Conservation (phyloP, 2,113 vertebrate species). For the Paracanthobrama guichenoti region DNA sequence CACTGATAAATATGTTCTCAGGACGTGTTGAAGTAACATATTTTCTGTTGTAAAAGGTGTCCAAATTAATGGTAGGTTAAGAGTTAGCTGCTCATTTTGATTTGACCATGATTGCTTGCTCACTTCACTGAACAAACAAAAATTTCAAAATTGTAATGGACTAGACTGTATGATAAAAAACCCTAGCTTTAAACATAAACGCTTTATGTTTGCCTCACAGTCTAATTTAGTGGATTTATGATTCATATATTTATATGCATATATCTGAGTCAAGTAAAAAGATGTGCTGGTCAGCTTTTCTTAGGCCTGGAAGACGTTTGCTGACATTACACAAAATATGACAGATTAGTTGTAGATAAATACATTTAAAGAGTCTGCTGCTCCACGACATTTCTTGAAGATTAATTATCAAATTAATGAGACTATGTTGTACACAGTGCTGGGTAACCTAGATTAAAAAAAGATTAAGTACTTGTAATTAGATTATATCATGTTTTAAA, state of each 20-base stretch:
- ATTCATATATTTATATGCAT: not conserved
- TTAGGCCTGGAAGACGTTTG: not conserved
- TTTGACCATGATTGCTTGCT: not conserved
- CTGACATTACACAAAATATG: slow-evolving; percentile 11
- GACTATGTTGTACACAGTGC: not conserved
- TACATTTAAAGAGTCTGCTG: not conserved
- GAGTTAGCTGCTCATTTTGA: not conserved
- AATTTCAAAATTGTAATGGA: not conserved
- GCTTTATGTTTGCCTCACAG: slow-evolving; percentile 32
- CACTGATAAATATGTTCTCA: not conserved
- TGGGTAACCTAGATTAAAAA: too few species aligned
- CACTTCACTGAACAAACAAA: not conserved
- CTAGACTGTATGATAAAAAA: not conserved
- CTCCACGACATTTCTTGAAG: not conserved
- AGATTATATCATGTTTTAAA: too few species aligned
- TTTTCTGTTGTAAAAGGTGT: not conserved
- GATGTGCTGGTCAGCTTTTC: slow-evolving; percentile 14
- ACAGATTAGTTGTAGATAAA: not conserved
- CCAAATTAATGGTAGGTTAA: not conserved
- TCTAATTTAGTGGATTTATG: slow-evolving; percentile 28
- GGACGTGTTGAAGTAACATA: not conserved
- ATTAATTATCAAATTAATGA: not conserved
- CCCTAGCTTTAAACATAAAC: slow-evolving; percentile 28
- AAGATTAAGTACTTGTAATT: too few species aligned
- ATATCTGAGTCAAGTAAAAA: not conserved